Conservation (phyloP, 1,140 invertebrate species). For the Stegodyphus mimosarum region DNA sequence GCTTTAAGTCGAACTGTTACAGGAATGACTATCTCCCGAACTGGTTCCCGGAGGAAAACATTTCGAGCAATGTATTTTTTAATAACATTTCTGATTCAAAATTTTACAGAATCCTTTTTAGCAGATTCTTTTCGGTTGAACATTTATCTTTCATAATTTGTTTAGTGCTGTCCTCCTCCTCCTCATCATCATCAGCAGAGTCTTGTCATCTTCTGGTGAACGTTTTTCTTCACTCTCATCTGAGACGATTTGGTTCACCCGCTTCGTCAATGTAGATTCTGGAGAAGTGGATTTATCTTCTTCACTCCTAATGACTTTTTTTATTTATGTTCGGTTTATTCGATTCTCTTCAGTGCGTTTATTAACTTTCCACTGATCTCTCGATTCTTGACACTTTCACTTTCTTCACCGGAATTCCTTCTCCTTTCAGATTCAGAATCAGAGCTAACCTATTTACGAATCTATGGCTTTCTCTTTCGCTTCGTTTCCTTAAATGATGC, state of each 20-base stretch:
- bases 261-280: slow-evolving; percentile 21
- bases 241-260: slow-evolving; percentile 70
- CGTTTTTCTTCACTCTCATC: slow-evolving; percentile 72
- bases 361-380: slow-evolving; percentile 44
- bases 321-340: slow-evolving; percentile 32
- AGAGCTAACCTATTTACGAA: slow-evolving; percentile 27
- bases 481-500: slow-evolving; percentile 45
- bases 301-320: slow-evolving; percentile 46
- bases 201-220: slow-evolving; percentile 65
- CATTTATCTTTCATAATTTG: background rate
- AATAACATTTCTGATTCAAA: background rate
- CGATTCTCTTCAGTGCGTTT: slow-evolving; percentile 9
- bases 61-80: background rate
- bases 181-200: slow-evolving; percentile 33
- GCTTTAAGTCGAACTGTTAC: slow-evolving; percentile 3
- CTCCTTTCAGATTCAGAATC: slow-evolving; percentile 24
- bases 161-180: slow-evolving; percentile 3
- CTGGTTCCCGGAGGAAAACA: background rate
- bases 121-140: background rate
- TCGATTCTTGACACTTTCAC: slow-evolving; percentile 13
- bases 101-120: no score
- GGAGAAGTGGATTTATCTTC: slow-evolving; percentile 12
- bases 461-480: slow-evolving; percentile 1
- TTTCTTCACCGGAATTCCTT: slow-evolving; percentile 4
- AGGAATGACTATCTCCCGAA: slow-evolving; percentile 1